Evolutionary conservation across 2,888 invertebrate species (phyloP), one percentile per base, ranked within the genome.

Genomic region (Chaitophorus viminalis): DNA sequence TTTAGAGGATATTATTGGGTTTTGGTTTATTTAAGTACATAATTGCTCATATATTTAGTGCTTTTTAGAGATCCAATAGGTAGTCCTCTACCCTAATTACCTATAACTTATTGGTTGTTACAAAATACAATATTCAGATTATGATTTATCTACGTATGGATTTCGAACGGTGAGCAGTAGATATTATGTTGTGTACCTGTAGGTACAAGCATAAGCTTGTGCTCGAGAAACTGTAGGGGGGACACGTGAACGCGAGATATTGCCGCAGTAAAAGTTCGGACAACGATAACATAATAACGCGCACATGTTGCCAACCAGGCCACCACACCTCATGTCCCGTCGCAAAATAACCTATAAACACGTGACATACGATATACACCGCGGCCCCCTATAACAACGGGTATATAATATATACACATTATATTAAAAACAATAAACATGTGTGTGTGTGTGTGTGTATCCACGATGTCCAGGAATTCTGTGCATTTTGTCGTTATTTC

Each of bases 231-330:
- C 60, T 33, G 21, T 65, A 21, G 79, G 60, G 60, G 79, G 36
- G 11, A 31, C 11, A 52, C 31, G 21, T 31, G 46, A n/a, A 18
- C 8, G 54, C 33, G 72, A 33, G 33, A 83, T 60, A 75, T 83
- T 60, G 60, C 60, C 1, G 60, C 60, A 36, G 33, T 83, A 83
- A 75, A 83, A 83, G 60, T 83, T 54, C 75, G 39, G 75, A 75
- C 60, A 83, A 74, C 74, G 75, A 75, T 39, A 83, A 74, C 74
- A 74, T 82, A 82, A 82, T 83, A 83, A 83, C 60, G 74, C 75
- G 60, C 83, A 83, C 83, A 39, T 83, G 74, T 83, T 25, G 75
- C 83, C 75, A 33, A 25, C 68, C 9, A 4, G 46, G 25, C 68
- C 9, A 1, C 36, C 75, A 2, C 33, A 46, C 21, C 25, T 5